Evolutionary conservation across 1,140 invertebrate species (phyloP).

Genomic region (Euwallacea fornicatus): DNA sequence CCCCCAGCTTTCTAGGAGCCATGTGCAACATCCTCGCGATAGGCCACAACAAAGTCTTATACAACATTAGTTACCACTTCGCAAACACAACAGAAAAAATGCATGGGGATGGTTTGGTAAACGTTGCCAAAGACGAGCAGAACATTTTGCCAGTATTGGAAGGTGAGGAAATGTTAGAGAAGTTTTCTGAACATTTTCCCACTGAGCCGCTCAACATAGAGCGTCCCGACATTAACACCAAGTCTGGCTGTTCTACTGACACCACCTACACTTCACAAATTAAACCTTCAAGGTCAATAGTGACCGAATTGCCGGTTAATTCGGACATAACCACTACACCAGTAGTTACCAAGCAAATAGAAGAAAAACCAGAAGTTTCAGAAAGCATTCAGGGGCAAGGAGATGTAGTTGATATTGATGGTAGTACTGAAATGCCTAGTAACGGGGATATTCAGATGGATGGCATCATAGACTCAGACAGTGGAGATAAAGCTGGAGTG

Average conservation of each 20-base stretch:
- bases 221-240: slow-evolving; percentile 9
- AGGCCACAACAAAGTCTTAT: slow-evolving; percentile 66
- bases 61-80: slow-evolving; percentile 59
- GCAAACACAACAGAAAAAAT: slow-evolving; percentile 39
- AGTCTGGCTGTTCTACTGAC: slow-evolving; percentile 26
- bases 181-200: background rate
- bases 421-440: background rate
- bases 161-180: background rate
- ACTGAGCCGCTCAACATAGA: slow-evolving; percentile 25
- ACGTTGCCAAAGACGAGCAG: background rate
- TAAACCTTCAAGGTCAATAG: slow-evolving; percentile 52
- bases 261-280: slow-evolving; percentile 44
- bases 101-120: slow-evolving; percentile 32
- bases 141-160: background rate
- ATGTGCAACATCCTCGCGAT: slow-evolving; percentile 73
- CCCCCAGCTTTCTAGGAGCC: slow-evolving; percentile 69
- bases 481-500: slow-evolving; percentile 12
- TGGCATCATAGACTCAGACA: background rate
- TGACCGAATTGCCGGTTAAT: slow-evolving; percentile 25
- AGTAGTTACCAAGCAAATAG: background rate
- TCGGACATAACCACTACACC: slow-evolving; percentile 17
- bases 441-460: slow-evolving; percentile 8
- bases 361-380: background rate
- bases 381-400: background rate
- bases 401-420: background rate